Evolutionary conservation across 2,888 invertebrate genomes (phyloP).

Genomic region (Scaptomyza parva): DNA sequence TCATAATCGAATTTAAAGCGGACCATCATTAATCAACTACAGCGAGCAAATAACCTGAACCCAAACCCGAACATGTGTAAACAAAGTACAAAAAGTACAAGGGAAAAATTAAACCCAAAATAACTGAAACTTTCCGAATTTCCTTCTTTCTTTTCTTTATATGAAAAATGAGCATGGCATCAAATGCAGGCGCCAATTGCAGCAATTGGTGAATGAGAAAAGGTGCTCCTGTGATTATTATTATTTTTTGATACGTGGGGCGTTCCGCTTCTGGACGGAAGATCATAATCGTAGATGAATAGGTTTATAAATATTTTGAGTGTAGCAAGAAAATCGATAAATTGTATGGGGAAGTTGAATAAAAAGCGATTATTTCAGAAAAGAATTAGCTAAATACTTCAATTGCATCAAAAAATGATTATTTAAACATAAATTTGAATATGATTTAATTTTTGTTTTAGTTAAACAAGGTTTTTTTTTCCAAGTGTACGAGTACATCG

Average conservation of each 20-base stretch:
- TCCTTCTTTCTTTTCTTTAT: conserved; percentile 9
- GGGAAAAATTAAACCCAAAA: neutral
- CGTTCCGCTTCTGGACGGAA: conserved; percentile 42
- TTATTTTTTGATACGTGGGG: conserved; percentile 23
- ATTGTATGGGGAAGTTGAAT: neutral
- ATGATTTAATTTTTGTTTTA: neutral
- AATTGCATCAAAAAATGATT: neutral
- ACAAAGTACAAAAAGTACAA: conserved; percentile 18
- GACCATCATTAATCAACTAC: conserved; percentile 64
- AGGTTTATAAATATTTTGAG: conserved; percentile 82
- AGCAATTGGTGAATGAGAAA: conserved; percentile 43
- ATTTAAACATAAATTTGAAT: no score
- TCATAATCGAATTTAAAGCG: conserved; percentile 71
- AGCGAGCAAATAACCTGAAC: conserved; percentile 36
- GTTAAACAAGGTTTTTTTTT: neutral
- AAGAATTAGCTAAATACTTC: no score
- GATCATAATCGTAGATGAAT: conserved; percentile 73
- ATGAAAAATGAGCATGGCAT: conserved; percentile 63
- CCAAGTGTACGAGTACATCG: conserved; percentile 1
- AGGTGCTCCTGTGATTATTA: conserved; percentile 53
- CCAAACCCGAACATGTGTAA: neutral
- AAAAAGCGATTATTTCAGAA: no score
- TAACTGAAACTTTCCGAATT: conserved; percentile 25
- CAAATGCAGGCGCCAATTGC: conserved; percentile 79
- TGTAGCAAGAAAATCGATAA: conserved; percentile 67